Conservation (phyloP, 2,113 vertebrate genomes). For the Xerus inauris region DNA sequence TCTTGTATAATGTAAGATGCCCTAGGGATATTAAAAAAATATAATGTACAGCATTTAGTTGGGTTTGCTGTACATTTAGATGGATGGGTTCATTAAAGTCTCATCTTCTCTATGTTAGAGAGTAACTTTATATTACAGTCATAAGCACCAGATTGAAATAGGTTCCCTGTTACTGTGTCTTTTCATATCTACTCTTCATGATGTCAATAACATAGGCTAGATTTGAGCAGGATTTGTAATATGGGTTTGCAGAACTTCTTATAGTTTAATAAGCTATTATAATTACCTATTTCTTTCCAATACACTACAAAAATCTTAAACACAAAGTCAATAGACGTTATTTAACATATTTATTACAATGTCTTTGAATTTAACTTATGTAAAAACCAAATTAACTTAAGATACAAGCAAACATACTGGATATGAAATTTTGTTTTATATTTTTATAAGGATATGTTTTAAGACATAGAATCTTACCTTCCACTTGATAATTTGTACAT, state of each 20-base stretch:
- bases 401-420: background rate
- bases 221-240: background rate
- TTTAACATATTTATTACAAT: background rate
- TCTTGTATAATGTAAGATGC: conserved; percentile 52
- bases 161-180: background rate
- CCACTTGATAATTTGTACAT: background rate
- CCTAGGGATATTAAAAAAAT: conserved; percentile 79
- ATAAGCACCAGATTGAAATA: conserved; percentile 45
- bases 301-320: background rate
- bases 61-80: conserved; percentile 58
- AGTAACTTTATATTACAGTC: conserved; percentile 71
- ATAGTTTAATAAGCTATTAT: background rate
- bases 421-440: background rate
- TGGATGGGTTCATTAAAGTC: conserved; percentile 69
- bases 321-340: background rate
- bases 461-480: background rate
- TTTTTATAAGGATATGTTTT: background rate
- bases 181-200: background rate
- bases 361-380: background rate
- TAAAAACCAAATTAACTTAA: background rate
- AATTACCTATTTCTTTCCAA: background rate
- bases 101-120: conserved; percentile 68
- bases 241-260: background rate
- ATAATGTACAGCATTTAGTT: conserved; percentile 66
- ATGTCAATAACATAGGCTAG: background rate